Percentiles rank a stretch among this genome's conserved stretches.
phyloP scores from a whole-genome alignment of 35 echinoderm and acorn worm genomes.

The Chiridota heheva region DNA sequence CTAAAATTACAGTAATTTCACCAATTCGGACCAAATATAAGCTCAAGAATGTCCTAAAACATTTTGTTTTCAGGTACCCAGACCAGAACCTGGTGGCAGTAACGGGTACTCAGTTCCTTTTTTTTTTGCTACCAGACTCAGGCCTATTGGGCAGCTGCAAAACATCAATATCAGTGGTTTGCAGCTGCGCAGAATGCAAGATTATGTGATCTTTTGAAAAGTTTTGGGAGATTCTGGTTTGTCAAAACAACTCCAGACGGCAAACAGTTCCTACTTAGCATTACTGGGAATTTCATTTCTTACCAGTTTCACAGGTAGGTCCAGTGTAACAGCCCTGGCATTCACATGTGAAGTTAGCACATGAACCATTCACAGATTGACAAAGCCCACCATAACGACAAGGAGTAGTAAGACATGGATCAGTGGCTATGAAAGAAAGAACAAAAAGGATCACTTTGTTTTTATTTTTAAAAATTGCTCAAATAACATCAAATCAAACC shows the following conservation, averaged over 20 bases:
- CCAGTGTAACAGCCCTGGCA: constrained; percentile 58
- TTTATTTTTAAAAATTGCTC: background rate
- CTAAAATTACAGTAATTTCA: too few relatives aligned
- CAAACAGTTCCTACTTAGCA: too few relatives aligned
- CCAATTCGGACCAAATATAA: too few relatives aligned
- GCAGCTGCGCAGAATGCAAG: too few relatives aligned
- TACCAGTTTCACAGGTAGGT: constrained; percentile 47
- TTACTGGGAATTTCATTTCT: too few relatives aligned
- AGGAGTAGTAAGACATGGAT: constrained; percentile 55
- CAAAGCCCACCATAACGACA: constrained; percentile 55
- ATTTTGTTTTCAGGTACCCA: too few relatives aligned
- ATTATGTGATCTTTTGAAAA: background rate
- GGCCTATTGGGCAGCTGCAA: background rate
- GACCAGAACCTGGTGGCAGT: background rate
- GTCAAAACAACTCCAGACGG: background rate
- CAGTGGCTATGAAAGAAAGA: constrained; percentile 11
- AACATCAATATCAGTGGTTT: too few relatives aligned
- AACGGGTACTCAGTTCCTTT: background rate
- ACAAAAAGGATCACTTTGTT: constrained; percentile 2
- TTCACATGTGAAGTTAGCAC: constrained; percentile 34
- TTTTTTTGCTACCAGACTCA: background rate
- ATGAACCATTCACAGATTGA: constrained; percentile 37
- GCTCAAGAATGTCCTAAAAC: too few relatives aligned
- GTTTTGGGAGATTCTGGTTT: background rate
- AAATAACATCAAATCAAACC: background rate